Evolutionary conservation across 2,113 vertebrate species (phyloP).

Genomic region (Raja brachyura): DNA sequence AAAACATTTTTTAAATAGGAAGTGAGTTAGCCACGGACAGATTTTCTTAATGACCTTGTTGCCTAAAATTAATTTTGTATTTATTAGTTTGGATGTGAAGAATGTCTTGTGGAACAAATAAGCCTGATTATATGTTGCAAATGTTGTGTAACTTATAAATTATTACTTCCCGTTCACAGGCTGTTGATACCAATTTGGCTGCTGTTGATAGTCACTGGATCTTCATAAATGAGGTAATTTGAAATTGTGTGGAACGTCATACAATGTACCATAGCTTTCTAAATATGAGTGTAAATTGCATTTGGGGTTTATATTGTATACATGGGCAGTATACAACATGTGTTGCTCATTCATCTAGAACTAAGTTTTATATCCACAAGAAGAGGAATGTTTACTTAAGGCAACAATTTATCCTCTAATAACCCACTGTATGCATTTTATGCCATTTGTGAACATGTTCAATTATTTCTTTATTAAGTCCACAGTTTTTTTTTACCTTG

Average conservation of each 20-base stretch:
- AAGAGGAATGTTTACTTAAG: background rate
- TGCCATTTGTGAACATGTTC: background rate
- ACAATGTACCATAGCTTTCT: background rate
- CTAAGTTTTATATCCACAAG: background rate
- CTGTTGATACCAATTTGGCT: slow-evolving; percentile 39
- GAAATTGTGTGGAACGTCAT: background rate
- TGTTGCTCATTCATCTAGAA: background rate
- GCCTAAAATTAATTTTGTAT: background rate
- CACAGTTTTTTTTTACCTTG: background rate
- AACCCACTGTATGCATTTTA: background rate
- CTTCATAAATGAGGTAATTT: slow-evolving; percentile 40
- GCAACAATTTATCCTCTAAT: background rate
- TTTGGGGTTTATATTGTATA: background rate
- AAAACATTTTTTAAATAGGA: background rate
- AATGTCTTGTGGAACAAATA: background rate
- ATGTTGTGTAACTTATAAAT: background rate
- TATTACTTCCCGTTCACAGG: slow-evolving; percentile 23
- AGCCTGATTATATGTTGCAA: background rate
- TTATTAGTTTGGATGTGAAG: background rate
- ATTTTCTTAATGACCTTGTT: background rate
- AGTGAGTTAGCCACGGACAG: background rate
- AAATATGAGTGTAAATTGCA: background rate
- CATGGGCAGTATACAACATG: background rate
- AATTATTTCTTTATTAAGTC: background rate
- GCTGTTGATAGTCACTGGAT: slow-evolving; percentile 41